Conservation (phyloP, 2,888 invertebrate species). For the Rhorus exstirpatorius region DNA sequence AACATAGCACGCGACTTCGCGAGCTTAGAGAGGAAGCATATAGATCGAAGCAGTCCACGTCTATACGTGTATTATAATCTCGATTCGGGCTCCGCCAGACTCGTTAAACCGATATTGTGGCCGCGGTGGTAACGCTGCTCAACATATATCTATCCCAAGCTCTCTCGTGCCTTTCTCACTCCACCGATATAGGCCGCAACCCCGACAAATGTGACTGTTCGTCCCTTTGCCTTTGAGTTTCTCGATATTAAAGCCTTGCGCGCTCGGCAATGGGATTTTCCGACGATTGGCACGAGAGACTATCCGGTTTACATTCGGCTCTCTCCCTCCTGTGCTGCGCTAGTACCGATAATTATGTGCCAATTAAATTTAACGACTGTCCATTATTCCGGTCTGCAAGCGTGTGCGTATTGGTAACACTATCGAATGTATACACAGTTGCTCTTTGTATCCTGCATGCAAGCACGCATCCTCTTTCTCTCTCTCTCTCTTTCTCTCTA, state of each 20-base stretch:
- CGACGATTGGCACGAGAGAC: slow-evolving; percentile 74
- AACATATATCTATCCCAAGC: slow-evolving; percentile 17
- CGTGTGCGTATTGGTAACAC: slow-evolving; percentile 64
- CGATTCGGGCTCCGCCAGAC: slow-evolving; percentile 66
- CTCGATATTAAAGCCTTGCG: slow-evolving; percentile 79
- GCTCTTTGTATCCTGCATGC: slow-evolving; percentile 27
- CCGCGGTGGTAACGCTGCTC: slow-evolving; percentile 40
- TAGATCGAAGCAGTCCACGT: slow-evolving; percentile 3
- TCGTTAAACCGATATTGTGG: slow-evolving; percentile 72
- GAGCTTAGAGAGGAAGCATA: slow-evolving; percentile 6
- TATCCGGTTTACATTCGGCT: slow-evolving; percentile 53
- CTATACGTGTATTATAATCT: slow-evolving; percentile 30
- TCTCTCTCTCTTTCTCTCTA: slow-evolving; percentile 21
- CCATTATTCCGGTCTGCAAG: slow-evolving; percentile 80
- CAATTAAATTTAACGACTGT: slow-evolving; percentile 84
- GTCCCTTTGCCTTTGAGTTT: slow-evolving; percentile 72
- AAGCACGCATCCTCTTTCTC: slow-evolving; percentile 61
- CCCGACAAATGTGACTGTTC: slow-evolving; percentile 67
- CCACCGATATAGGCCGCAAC: slow-evolving; percentile 46
- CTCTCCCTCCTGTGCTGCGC: slow-evolving; percentile 17
- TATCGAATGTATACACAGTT: slow-evolving; percentile 56
- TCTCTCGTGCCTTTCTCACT: slow-evolving; percentile 68
- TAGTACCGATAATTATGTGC: slow-evolving; percentile 82
- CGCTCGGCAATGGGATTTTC: slow-evolving; percentile 73
- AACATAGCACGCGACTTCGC: neutral